A percentile compares a stretch with the other conserved stretches of the same genome.
These are phyloP conservation scores for Proctacanthus coquilletti DNA, from an alignment of 1,140 invertebrate genomes.

Conservation along the genomic window DNA sequence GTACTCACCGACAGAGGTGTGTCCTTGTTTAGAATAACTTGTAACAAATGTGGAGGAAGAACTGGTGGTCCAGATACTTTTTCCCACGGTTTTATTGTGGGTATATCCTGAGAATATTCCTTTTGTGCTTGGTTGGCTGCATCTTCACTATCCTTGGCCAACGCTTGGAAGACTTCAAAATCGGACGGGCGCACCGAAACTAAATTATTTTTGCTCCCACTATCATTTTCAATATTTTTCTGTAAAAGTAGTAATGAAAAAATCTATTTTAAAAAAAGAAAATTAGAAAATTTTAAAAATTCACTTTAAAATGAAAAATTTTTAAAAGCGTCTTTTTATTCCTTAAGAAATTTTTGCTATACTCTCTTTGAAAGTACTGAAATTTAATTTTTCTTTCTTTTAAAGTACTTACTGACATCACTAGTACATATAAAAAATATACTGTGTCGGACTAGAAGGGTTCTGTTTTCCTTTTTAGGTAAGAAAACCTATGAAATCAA, in stretches of 20 bases:
- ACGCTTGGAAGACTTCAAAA: conserved; percentile 95
- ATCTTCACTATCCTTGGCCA: conserved; percentile 81
- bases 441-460: no score
- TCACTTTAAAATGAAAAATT: no score
- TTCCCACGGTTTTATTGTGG: conserved; percentile 77
- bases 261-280: no score
- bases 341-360: no score
- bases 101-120: conserved; percentile 84
- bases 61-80: conserved; percentile 89
- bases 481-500: no score
- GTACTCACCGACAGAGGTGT: conserved; percentile 76
- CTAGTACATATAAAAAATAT: no score
- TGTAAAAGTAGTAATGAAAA: conserved; percentile 31
- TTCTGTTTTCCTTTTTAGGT: no score
- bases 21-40: conserved; percentile 98
- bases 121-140: conserved; percentile 50
- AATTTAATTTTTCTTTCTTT: no score
- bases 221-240: conserved; percentile 74
- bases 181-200: conserved; percentile 85
- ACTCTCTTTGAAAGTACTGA: no score
- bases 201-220: conserved; percentile 83
- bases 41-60: conserved; percentile 88
- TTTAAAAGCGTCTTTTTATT: no score
- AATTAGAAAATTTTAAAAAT: no score
- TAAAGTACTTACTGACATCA: no score